These are phyloP conservation scores for Rosalia funebris DNA, from an alignment of 2,888 invertebrate species.

Conservation along the genomic window DNA sequence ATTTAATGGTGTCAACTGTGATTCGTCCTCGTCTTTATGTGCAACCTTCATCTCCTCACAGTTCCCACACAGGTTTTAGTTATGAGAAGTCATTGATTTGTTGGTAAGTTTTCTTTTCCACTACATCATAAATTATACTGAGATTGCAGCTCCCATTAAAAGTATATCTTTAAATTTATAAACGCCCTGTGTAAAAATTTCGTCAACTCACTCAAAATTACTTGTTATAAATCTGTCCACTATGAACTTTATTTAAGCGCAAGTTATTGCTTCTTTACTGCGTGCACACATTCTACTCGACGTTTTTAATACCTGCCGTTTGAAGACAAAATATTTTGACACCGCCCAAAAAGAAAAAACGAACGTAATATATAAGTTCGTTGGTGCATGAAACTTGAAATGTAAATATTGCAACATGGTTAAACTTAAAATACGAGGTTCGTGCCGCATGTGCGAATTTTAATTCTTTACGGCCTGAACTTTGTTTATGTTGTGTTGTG, in stretches of 20 bases:
- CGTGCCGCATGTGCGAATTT: constrained; percentile 64
- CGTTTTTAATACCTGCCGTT: constrained; percentile 26
- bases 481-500: constrained; percentile 62
- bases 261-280: constrained; percentile 27
- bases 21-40: too few relatives aligned
- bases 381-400: constrained; percentile 42
- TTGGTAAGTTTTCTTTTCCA: too few relatives aligned
- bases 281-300: constrained; percentile 27
- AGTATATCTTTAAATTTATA: too few relatives aligned
- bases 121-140: too few relatives aligned
- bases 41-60: too few relatives aligned
- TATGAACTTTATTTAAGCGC: too few relatives aligned
- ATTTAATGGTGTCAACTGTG: too few relatives aligned
- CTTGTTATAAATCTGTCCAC: not conserved
- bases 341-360: constrained; percentile 26
- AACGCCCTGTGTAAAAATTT: too few relatives aligned
- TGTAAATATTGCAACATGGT: constrained; percentile 53
- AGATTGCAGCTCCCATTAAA: too few relatives aligned
- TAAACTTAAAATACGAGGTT: constrained; percentile 57
- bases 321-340: constrained; percentile 39
- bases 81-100: too few relatives aligned
- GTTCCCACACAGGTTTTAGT: too few relatives aligned
- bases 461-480: constrained; percentile 57
- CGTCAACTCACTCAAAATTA: too few relatives aligned
- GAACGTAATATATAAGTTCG: constrained; percentile 17